Evolutionary conservation across 1,140 invertebrate genomes (phyloP).

Genomic region (Atta cephalotes): DNA sequence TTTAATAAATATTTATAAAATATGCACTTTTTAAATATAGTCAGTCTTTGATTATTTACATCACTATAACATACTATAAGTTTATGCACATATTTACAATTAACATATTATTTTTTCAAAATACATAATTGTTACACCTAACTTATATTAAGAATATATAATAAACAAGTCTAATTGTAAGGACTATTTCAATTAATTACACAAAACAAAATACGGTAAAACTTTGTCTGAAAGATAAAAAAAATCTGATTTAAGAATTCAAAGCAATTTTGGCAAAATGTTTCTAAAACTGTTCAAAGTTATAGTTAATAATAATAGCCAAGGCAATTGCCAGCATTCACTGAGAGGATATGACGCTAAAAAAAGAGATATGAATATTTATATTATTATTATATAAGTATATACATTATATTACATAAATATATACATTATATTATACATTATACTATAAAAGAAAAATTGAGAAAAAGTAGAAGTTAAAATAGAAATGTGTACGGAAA

Average conservation of each 20-base stretch:
- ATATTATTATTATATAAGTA: constrained; percentile 25
- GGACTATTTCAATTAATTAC: neutral
- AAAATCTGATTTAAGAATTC: neutral
- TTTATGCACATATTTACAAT: constrained; percentile 6
- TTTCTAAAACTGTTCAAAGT: neutral
- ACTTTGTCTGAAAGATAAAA: neutral
- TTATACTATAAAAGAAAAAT: neutral
- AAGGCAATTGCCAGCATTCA: neutral
- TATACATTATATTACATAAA: neutral
- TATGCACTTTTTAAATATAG: neutral
- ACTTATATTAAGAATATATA: neutral
- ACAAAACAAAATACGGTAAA: neutral
- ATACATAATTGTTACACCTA: neutral
- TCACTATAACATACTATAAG: constrained; percentile 2
- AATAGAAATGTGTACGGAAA: neutral
- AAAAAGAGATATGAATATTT: neutral
- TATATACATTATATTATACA: neutral
- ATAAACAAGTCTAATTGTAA: neutral
- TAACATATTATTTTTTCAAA: neutral
- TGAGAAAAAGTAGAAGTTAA: neutral
- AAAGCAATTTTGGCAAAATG: neutral
- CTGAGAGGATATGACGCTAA: neutral
- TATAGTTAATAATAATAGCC: neutral
- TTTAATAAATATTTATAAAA: constrained; percentile 51
- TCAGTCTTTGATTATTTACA: constrained; percentile 31